Conservation (phyloP, 2,113 vertebrate genomes). For the Leptodactylus fuscus region DNA sequence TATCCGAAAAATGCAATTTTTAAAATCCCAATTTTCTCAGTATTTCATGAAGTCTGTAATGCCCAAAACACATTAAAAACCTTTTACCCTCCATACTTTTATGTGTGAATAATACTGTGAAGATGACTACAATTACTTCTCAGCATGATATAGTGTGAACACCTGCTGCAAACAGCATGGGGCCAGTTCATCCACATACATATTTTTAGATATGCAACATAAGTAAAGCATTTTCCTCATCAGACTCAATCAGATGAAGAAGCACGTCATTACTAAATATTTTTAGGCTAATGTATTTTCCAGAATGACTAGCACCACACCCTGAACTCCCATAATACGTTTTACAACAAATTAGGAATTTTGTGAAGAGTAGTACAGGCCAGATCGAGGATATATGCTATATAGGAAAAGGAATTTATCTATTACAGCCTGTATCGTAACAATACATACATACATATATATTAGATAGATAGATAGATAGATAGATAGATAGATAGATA, state of each 20-base stretch:
- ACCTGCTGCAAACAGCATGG: conserved; percentile 12
- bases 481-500: too few relatives aligned
- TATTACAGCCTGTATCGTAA: too few relatives aligned
- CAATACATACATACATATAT: too few relatives aligned
- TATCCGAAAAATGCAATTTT: neutral
- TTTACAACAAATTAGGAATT: neutral
- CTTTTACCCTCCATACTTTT: neutral
- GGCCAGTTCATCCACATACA: neutral
- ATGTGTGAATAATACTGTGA: neutral
- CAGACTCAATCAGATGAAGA: neutral
- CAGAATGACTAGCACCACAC: neutral
- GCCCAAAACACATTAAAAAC: neutral
- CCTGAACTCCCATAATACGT: neutral
- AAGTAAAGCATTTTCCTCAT: conserved; percentile 3
- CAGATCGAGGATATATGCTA: neutral
- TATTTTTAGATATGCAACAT: neutral
- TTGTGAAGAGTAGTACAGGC: neutral
- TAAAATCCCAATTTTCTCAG: neutral
- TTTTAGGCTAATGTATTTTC: neutral
- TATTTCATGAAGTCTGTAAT: neutral
- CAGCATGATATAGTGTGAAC: neutral
- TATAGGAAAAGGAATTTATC: neutral
- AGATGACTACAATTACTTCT: neutral
- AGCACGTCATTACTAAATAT: neutral
- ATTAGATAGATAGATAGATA: too few relatives aligned